Evolutionary conservation across 2,888 invertebrate species (phyloP).

Genomic region (Himalopsyche tibetana): DNA sequence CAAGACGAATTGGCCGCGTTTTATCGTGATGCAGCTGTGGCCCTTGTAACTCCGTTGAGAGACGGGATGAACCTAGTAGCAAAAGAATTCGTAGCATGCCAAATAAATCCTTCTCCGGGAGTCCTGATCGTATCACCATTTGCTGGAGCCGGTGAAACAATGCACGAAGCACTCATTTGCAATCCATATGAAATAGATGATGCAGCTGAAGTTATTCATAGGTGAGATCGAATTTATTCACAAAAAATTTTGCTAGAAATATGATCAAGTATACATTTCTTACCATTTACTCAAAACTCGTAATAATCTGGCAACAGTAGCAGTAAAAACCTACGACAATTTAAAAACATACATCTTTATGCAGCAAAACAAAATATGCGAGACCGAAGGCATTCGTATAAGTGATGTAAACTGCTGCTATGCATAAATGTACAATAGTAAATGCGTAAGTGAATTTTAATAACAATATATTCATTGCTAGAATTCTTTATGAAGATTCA

Average conservation of each 20-base stretch:
- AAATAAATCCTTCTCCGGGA: slow-evolving; percentile 90
- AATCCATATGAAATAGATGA: slow-evolving; percentile 93
- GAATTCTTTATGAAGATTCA: too few relatives aligned
- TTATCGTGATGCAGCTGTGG: slow-evolving; percentile 91
- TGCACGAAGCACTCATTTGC: slow-evolving; percentile 93
- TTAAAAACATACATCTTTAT: too few relatives aligned
- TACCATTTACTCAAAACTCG: not conserved
- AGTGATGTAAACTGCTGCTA: too few relatives aligned
- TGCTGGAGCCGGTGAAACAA: slow-evolving; percentile 94
- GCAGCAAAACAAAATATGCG: too few relatives aligned
- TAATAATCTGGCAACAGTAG: too few relatives aligned
- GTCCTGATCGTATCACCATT: slow-evolving; percentile 93
- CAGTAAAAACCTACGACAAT: too few relatives aligned
- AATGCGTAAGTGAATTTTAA: too few relatives aligned
- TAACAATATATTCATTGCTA: too few relatives aligned
- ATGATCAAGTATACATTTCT: not conserved
- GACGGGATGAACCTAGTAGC: slow-evolving; percentile 96
- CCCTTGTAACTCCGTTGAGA: slow-evolving; percentile 89
- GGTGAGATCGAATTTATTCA: slow-evolving; percentile 70
- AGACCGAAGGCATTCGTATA: too few relatives aligned
- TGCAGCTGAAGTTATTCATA: slow-evolving; percentile 91
- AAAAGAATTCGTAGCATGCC: slow-evolving; percentile 94
- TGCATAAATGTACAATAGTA: too few relatives aligned
- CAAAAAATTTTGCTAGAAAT: not conserved
- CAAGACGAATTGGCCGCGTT: slow-evolving; percentile 92